Percentiles rank a stretch among this genome's conserved stretches.
phyloP scores from a whole-genome alignment of 2,888 invertebrate genomes.

The Chloromyia formosa region DNA sequence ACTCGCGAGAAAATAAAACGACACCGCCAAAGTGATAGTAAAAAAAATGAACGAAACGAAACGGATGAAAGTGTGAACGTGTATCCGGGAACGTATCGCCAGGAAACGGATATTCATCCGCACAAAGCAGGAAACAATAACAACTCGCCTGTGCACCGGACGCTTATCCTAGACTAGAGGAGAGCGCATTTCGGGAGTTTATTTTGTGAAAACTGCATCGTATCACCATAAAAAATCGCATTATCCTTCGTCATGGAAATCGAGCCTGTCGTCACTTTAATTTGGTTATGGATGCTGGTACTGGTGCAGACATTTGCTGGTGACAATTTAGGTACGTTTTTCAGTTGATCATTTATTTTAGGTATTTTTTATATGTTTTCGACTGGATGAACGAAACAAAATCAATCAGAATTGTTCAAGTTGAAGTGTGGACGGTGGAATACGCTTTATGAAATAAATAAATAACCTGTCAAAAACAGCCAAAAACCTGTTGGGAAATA shows the following conservation, averaged over 20 bases:
- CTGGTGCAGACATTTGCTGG: constrained; percentile 30
- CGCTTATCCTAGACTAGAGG: neutral
- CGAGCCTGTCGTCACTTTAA: constrained; percentile 28
- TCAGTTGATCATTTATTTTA: too few relatives aligned
- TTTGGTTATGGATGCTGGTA: neutral
- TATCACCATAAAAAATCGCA: constrained; percentile 30
- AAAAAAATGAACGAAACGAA: too few relatives aligned
- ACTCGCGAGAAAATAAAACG: neutral
- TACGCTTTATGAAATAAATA: too few relatives aligned
- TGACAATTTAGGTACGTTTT: constrained; percentile 39
- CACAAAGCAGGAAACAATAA: constrained; percentile 28
- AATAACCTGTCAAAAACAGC: too few relatives aligned
- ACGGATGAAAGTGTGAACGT: neutral
- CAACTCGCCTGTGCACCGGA: neutral
- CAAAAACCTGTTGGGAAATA: too few relatives aligned
- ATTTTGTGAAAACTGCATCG: constrained; percentile 25
- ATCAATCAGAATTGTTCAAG: too few relatives aligned
- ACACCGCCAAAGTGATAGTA: too few relatives aligned
- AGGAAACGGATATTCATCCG: constrained; percentile 12
- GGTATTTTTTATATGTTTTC: too few relatives aligned
- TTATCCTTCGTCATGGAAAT: constrained; percentile 27
- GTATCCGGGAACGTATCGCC: neutral
- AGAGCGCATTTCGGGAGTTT: constrained; percentile 7
- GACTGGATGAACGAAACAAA: too few relatives aligned
- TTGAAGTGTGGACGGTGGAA: too few relatives aligned